Percentiles rank a stretch among this genome's conserved stretches.
Evolutionary conservation across 2,113 vertebrate genomes (phyloP).

Genomic region (Vulpes vulpes): DNA sequence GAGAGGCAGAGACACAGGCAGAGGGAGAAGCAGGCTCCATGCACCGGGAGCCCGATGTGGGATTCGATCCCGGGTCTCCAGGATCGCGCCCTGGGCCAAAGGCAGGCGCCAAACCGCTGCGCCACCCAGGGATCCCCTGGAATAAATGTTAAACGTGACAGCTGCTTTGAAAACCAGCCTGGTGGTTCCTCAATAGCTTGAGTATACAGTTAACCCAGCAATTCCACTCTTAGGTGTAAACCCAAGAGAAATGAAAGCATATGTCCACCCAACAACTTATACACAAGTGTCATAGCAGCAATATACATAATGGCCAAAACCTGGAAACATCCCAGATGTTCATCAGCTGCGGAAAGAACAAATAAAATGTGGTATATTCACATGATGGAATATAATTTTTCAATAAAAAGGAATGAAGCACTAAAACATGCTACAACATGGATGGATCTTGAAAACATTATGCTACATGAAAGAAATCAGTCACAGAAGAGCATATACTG

Average conservation of each 20-base stretch:
- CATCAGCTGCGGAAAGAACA: background rate
- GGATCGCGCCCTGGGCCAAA: too few relatives aligned
- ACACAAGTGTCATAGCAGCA: background rate
- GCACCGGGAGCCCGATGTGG: too few relatives aligned
- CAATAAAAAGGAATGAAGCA: background rate
- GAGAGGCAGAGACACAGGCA: too few relatives aligned
- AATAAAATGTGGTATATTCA: background rate
- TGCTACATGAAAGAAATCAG: background rate
- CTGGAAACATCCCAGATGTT: background rate
- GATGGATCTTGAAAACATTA: background rate
- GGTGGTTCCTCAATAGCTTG: background rate
- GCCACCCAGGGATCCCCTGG: too few relatives aligned
- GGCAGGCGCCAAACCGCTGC: too few relatives aligned
- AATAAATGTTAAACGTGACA: background rate
- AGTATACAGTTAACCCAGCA: background rate
- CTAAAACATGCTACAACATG: background rate
- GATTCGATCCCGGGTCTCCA: too few relatives aligned
- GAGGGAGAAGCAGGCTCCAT: too few relatives aligned
- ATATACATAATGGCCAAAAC: background rate
- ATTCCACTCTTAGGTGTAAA: background rate
- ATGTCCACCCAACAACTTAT: background rate
- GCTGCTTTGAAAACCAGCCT: background rate
- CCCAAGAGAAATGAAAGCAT: constrained; percentile 24
- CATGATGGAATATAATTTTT: background rate
- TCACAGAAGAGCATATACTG: background rate